A percentile compares a stretch with the other conserved stretches of the same genome.
phyloP scores from a whole-genome alignment of 2,113 vertebrate genomes.

The Sturnus vulgaris region DNA sequence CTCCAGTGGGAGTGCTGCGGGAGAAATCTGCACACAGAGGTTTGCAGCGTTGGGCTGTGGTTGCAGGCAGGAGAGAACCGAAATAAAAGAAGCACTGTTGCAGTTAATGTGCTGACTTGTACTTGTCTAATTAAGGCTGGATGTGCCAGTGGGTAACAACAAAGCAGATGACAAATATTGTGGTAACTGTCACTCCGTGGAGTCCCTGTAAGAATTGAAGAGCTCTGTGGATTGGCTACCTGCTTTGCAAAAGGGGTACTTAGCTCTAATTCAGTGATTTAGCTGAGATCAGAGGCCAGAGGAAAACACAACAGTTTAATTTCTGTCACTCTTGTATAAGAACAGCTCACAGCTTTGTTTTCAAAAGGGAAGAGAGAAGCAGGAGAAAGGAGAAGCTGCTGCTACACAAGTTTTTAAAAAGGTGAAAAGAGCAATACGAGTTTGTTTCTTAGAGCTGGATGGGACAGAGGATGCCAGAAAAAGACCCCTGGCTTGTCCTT shows the following conservation, averaged over 20 bases:
- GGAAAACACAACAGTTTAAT: neutral
- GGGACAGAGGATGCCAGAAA: neutral
- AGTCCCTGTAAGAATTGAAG: neutral
- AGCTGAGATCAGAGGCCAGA: neutral
- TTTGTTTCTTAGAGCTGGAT: neutral
- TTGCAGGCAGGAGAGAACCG: neutral
- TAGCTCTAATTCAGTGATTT: neutral
- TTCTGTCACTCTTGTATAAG: neutral
- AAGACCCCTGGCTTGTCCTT: neutral
- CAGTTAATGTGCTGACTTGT: constrained; percentile 47
- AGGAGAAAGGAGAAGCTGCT: neutral
- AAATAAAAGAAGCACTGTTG: constrained; percentile 19
- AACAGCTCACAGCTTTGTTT: neutral
- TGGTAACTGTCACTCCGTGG: neutral
- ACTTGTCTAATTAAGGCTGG: constrained; percentile 43
- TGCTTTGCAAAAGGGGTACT: neutral
- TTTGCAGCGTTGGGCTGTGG: neutral
- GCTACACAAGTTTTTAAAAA: neutral
- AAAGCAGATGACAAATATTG: constrained; percentile 19
- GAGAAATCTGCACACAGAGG: neutral
- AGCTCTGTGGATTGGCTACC: neutral
- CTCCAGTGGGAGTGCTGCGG: neutral
- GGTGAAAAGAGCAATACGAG: neutral
- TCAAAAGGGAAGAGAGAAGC: neutral
- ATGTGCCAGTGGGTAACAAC: constrained; percentile 16